phyloP scores from a whole-genome alignment of 30 jellyfish, hydroid and myxozoan genomes.

The Cassiopea andromeda region DNA sequence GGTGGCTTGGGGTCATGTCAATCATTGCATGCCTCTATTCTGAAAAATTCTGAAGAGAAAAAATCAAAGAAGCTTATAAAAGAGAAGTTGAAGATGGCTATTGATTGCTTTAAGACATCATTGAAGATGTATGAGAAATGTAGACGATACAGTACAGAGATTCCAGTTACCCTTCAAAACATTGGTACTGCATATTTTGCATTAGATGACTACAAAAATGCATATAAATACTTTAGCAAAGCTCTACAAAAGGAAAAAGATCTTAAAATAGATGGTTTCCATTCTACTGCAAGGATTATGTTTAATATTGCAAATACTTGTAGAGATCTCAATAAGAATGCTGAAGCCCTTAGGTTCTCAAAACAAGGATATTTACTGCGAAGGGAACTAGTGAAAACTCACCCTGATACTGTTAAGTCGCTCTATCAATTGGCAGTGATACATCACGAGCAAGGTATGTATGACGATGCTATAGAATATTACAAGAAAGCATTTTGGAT shows the following conservation, averaged over 20 bases:
- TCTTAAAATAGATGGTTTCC: conserved; percentile 8
- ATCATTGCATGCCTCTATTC: neutral
- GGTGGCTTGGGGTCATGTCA: conserved; percentile 37
- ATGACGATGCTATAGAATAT: conserved; percentile 13
- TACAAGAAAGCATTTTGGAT: conserved; percentile 30
- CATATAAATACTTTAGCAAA: conserved; percentile 22
- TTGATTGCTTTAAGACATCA: conserved; percentile 11
- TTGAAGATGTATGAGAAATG: conserved; percentile 3
- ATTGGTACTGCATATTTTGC: conserved; percentile 29
- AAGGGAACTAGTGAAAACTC: neutral
- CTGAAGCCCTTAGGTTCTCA: neutral
- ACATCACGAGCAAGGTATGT: conserved; percentile 6
- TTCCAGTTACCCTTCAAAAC: conserved; percentile 23
- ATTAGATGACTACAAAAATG: conserved; percentile 24
- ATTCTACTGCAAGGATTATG: conserved; percentile 25
- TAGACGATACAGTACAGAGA: neutral
- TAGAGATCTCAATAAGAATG: conserved; percentile 15
- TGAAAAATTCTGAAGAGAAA: neutral
- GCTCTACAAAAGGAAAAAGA: conserved; percentile 25
- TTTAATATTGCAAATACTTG: conserved; percentile 32
- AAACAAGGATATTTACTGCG: conserved; percentile 4
- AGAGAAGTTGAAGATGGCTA: conserved; percentile 13
- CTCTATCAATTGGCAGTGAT: conserved; percentile 32
- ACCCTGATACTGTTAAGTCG: conserved; percentile 24
- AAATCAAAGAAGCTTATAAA: neutral